phyloP scores from a whole-genome alignment of 2,888 invertebrate species.

The Machimus atricapillus region DNA sequence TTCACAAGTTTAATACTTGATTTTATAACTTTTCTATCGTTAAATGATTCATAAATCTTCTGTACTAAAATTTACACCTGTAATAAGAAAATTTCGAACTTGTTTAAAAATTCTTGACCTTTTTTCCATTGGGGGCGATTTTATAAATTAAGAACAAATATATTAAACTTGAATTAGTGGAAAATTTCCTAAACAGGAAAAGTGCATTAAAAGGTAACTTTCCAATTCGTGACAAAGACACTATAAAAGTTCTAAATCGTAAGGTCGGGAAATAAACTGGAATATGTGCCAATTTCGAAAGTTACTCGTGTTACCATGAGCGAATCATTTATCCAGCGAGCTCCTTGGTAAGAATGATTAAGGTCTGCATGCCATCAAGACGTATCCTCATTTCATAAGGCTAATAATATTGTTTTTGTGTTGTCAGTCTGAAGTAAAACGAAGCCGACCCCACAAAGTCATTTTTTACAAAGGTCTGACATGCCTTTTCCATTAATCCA shows the following conservation, averaged over 20 bases:
- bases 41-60: not conserved
- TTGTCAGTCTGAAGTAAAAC: conserved; percentile 5
- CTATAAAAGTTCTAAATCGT: not conserved
- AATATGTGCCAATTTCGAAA: not conserved
- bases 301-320: not conserved
- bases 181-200: not conserved
- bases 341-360: not conserved
- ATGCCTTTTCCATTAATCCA: conserved; percentile 36
- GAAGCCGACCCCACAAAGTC: not conserved
- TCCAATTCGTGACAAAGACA: not conserved
- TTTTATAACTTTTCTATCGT: not conserved
- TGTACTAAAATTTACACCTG: no score
- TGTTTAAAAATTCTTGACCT: no score
- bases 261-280: no score
- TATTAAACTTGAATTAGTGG: not conserved
- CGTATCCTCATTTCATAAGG: conserved; percentile 19
- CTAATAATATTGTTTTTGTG: conserved; percentile 11
- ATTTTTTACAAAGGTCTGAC: conserved; percentile 28
- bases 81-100: no score
- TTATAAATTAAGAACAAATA: no score
- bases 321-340: not conserved
- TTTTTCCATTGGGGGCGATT: no score
- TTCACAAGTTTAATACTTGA: not conserved
- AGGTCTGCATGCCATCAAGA: not conserved
- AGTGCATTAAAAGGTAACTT: not conserved